Base-by-base conservation (phyloP, 1,140 invertebrate genomes). In the Mamestra configurata region DNA sequence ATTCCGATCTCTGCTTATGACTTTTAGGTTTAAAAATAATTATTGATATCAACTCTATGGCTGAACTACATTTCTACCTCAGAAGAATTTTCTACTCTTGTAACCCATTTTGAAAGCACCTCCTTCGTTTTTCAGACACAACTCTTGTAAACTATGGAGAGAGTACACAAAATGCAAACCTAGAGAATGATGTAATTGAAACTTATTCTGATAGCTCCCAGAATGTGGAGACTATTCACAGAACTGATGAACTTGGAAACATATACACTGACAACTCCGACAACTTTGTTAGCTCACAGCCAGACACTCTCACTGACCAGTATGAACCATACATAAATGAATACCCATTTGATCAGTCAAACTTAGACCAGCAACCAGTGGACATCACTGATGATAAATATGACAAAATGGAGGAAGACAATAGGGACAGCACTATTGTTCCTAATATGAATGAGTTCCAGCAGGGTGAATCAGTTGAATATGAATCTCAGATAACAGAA, bases 71-170 rank as follows among this genome's bases (percentile, higher is more conserved):
- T 31, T 31, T 31, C 2, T 49, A 11, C 15, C 10, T 4, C 43
- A 13, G 0, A 4, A 11, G 0, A 49, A 49, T 11, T n/a, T 1
- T 1, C 43, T n/a, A n/a, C 1, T n/a, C 43, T 49, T 49, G 4
- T 49, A 49, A 49, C 0, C 0, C 15, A n/a, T 49, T n/a, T 49
- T n/a, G 15, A 49, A n/a, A 11, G 11, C 4, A 8, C 4, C 4
- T 4, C 43, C 13, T 31, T 76, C 10, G 76, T 61, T 61, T 87
- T 89, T 76, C 79, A 95, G 93, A 95, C 84, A 94, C 92, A 51
- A 95, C 93, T 79, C 81, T 95, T 15, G 90, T 92, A 1, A 95
- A 95, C 71, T 95, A 93, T 86, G 91, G 90, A 53, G 93, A 95
- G 82, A 92, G 78, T 76, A 82, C 86, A 79, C 87, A 83, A 83